Base-by-base conservation (phyloP, 2,113 vertebrate genomes). In the Fregetta grallaria region DNA sequence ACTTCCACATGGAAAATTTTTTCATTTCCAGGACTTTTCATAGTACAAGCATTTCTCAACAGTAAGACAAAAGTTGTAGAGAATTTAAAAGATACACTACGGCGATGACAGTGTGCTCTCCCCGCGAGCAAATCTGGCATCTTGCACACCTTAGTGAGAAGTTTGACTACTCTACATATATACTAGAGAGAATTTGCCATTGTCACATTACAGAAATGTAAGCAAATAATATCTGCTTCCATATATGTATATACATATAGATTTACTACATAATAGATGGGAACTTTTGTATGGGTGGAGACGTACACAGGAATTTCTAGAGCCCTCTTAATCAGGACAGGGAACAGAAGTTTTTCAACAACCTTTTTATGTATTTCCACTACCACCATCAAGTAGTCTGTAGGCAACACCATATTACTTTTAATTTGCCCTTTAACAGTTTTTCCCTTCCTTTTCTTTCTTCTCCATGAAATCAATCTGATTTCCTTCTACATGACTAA, bases 101-200 rank as follows among this genome's bases (percentile, higher is more conserved):
- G 34, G 30, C 0, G 1, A 36, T 1, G 15, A 13, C 19, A 44
- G 22, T 0, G 0, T 10, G 32, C 32, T n/a, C 27, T 55, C 23
- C 47, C 13, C 1, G 1, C 6, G 34, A 38, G 23, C 3, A 1
- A 10, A 26, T 8, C 3, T 26, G 29, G 8, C 15, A 23, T 30
- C 22, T 36, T 12, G 13, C 29, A 65, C 26, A 59, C 26, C 53
- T 50, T 7, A 18, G 21, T 12, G 32, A 68, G 56, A 82, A 12
- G 6, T 44, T 4, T 55, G 34, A 53, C 36, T 38, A 10, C 8
- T 42, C 19, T 32, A 42, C 49, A 34, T 13, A 30, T 0, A 3
- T 6, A 18, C 26, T 2, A 25, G 3, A 56, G 26, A 79, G 8
- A 55, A 83, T 22, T 3, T 72, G 40, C 44, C 42, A 26, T 1